Conservation (phyloP, 2,113 vertebrate genomes). For the Leiothrix lutea region DNA sequence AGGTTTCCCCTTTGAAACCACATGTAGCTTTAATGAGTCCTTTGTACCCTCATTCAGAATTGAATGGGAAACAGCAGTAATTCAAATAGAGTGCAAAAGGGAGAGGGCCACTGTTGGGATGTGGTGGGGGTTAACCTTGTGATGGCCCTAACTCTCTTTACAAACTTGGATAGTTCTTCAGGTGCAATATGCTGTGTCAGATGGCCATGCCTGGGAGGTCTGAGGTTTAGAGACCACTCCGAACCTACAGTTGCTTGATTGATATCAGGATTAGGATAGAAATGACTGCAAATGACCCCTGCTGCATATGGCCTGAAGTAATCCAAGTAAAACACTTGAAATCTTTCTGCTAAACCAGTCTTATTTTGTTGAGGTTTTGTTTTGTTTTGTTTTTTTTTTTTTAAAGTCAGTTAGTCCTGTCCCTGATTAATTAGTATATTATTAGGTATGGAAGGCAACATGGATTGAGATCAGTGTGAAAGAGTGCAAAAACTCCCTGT, state of each 20-base stretch:
- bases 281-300: conserved; percentile 6
- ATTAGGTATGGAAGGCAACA: neutral
- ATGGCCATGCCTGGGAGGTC: conserved; percentile 44
- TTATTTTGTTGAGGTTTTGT: neutral
- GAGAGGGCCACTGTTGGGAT: neutral
- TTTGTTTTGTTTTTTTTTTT: too few species aligned
- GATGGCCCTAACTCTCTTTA: neutral
- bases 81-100: neutral
- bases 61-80: neutral
- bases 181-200: conserved; percentile 57
- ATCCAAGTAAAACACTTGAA: neutral
- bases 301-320: neutral
- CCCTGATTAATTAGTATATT: neutral
- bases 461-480: neutral
- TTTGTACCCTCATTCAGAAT: neutral
- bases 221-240: conserved; percentile 38
- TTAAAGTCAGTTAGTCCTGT: neutral
- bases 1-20: neutral
- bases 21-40: neutral
- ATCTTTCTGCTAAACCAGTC: neutral
- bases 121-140: neutral
- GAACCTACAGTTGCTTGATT: conserved; percentile 14
- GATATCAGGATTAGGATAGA: conserved; percentile 23
- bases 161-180: conserved; percentile 30
- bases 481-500: neutral